Percentiles rank a stretch among this genome's conserved stretches.
These are phyloP conservation scores for Crotalus horridus DNA, from an alignment of 2,113 vertebrate genomes.

Conservation along the genomic window DNA sequence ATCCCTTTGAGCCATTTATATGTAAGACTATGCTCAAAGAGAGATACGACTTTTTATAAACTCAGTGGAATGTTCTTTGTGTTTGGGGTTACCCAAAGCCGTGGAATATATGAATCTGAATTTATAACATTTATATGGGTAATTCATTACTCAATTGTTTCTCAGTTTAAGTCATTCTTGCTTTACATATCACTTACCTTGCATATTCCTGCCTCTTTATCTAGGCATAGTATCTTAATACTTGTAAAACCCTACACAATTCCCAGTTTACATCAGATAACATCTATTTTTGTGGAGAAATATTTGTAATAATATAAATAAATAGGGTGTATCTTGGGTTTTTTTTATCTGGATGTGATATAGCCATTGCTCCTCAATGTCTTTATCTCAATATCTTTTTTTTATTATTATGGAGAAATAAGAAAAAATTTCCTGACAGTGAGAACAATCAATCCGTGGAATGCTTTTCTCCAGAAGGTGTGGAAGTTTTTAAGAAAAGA, in stretches of 20 bases:
- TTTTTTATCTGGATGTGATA: not conserved
- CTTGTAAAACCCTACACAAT: not conserved
- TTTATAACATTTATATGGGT: slow-evolving; percentile 50
- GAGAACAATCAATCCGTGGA: not conserved
- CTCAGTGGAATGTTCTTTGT: slow-evolving; percentile 71
- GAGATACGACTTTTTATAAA: slow-evolving; percentile 76
- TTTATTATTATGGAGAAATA: not conserved
- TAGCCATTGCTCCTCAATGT: not conserved
- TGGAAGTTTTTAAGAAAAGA: not conserved
- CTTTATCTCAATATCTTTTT: not conserved
- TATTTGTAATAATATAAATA: not conserved
- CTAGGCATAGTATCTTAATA: not conserved
- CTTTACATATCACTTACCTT: not conserved
- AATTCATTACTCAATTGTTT: slow-evolving; percentile 52
- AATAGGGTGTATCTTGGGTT: not conserved
- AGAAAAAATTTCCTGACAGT: not conserved
- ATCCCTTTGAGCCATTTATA: slow-evolving; percentile 74
- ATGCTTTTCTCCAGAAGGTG: not conserved
- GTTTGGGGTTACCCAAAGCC: slow-evolving; percentile 74
- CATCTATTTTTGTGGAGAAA: not conserved
- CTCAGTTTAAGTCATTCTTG: not conserved
- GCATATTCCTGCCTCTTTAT: not conserved
- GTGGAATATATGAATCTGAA: slow-evolving; percentile 66
- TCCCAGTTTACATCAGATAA: not conserved
- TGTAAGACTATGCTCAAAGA: slow-evolving; percentile 75